Evolutionary conservation across 2,888 invertebrate genomes (phyloP).

Genomic region (Sturmia bella): DNA sequence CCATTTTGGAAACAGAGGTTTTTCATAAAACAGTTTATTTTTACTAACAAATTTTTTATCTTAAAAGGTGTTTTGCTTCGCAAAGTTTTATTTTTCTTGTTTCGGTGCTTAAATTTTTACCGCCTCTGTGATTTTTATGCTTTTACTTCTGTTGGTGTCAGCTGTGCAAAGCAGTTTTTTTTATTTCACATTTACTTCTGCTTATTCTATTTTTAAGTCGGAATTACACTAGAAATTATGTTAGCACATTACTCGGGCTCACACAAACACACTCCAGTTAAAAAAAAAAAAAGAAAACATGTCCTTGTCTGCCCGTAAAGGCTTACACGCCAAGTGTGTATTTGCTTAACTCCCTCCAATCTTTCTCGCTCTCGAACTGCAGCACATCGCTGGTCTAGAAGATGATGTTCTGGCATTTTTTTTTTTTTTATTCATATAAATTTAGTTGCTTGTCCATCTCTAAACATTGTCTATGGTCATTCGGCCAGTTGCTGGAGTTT

Average conservation of each 20-base stretch:
- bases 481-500: constrained; percentile 58
- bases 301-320: constrained; percentile 7
- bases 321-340: neutral
- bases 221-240: constrained; percentile 59
- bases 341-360: neutral
- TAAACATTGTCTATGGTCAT: constrained; percentile 56
- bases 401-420: constrained; percentile 29
- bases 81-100: too few relatives aligned
- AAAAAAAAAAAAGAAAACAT: constrained; percentile 3
- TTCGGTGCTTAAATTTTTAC: too few relatives aligned
- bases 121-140: too few relatives aligned
- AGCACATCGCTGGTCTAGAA: neutral
- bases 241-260: constrained; percentile 64
- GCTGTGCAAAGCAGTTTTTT: constrained; percentile 25
- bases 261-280: neutral
- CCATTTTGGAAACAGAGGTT: too few relatives aligned
- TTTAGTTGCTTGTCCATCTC: constrained; percentile 34
- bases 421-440: neutral
- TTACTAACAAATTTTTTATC: neutral
- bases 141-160: constrained; percentile 5
- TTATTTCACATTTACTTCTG: constrained; percentile 27
- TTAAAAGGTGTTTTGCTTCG: neutral
- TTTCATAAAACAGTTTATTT: too few relatives aligned
- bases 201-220: constrained; percentile 41
- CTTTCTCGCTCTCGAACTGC: neutral